Evolutionary conservation across 1,140 invertebrate genomes (phyloP).

Genomic region (Tachypleus tridentatus): DNA sequence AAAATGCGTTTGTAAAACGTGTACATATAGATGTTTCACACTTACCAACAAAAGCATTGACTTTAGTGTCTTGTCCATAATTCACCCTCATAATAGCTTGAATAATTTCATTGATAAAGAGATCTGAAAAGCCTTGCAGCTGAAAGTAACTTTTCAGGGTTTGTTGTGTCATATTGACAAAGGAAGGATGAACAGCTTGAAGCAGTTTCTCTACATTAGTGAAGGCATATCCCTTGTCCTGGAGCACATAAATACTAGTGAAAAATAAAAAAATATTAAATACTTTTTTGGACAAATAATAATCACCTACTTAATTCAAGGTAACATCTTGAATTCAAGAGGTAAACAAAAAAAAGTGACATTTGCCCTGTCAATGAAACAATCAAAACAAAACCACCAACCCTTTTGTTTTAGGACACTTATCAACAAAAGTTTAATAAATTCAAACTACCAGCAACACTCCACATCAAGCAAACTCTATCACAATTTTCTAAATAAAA

Average conservation of each 20-base stretch:
- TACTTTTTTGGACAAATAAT: constrained; percentile 8
- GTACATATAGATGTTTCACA: not conserved
- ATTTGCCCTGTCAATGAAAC: no score
- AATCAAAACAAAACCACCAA: no score
- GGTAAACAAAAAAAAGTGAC: no score
- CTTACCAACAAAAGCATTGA: constrained; percentile 49
- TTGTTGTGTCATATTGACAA: constrained; percentile 38
- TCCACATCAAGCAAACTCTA: no score
- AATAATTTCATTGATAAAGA: constrained; percentile 13
- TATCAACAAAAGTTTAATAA: no score
- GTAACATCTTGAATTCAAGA: no score
- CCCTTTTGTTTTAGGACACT: no score
- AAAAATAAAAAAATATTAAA: constrained; percentile 23
- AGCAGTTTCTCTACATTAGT: constrained; percentile 41
- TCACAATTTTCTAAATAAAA: no score
- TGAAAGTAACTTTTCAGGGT: constrained; percentile 35
- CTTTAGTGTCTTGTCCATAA: constrained; percentile 47
- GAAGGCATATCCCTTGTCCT: constrained; percentile 40
- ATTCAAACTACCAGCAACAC: no score
- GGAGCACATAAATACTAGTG: constrained; percentile 45
- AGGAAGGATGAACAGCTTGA: constrained; percentile 38
- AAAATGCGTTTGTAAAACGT: no score
- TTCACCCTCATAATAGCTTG: constrained; percentile 42
- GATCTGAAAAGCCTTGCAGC: constrained; percentile 9
- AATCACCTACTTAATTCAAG: constrained; percentile 2